Base-by-base conservation (phyloP, 2,113 vertebrate genomes). In the Lepidothrix coronata region DNA sequence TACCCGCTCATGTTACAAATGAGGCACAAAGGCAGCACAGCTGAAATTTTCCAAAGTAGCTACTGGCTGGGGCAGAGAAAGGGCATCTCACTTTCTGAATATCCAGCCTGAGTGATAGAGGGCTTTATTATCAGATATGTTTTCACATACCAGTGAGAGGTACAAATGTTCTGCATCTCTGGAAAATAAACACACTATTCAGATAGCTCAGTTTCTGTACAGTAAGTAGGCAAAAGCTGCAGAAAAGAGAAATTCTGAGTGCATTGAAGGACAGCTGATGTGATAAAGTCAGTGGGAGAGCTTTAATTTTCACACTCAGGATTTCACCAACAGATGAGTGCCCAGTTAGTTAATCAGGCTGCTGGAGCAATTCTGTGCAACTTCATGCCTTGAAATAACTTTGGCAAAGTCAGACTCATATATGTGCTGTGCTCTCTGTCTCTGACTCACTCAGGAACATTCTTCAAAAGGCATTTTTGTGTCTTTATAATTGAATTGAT, bases 401-500 rank as follows among this genome's bases (percentile, higher is more conserved):
- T 90, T 59, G 59, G 52, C 73, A 73, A 95, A 96, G 81, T 91
- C 91, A 93, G 72, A 43, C 85, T 79, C 91, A 61, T 79, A 35
- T 80, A 61, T 85, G 51, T 77, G 72, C 86, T 66, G 37, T 74
- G 54, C 82, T 93, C 54, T 88, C 75, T 83, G 39, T 63, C 85
- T 91, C 74, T 21, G 74, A 65, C 82, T 76, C 67, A 63, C 81
- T 91, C 70, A 91, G 94, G 79, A 97, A 93, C 96, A 82, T 97
- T 97, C 97, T 97, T 97, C 96, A 97, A 98, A 97, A 98, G 97
- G 97, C 96, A 95, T 97, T 98, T 98, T 96, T 96, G 51, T 95
- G 87, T 94, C 93, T 96, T 98, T 97, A 97, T 98, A 98, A 98
- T 97, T 98, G 97, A 97, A 98, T 97, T 97, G 97, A 97, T 97